Conservation (phyloP, 2,888 invertebrate species). For the Ariolimax columbianus region DNA sequence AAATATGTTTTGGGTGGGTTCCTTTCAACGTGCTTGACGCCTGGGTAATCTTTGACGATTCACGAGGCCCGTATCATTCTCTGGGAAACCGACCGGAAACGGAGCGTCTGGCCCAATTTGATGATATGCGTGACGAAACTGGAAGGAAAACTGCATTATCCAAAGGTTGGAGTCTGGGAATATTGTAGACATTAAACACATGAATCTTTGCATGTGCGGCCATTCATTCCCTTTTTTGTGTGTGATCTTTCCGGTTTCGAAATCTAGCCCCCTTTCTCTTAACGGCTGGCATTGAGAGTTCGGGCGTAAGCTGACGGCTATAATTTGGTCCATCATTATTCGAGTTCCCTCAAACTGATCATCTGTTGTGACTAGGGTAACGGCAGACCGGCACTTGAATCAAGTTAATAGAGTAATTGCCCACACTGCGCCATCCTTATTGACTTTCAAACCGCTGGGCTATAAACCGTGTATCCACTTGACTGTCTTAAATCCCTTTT, state of each 20-base stretch:
- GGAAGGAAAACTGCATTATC: conserved; percentile 19
- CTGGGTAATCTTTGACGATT: neutral
- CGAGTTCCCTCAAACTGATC: neutral
- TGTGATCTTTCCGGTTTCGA: neutral
- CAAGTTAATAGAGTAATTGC: conserved; percentile 43
- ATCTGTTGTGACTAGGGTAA: neutral
- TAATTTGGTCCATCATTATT: conserved; percentile 40
- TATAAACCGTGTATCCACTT: neutral
- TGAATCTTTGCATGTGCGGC: conserved; percentile 11
- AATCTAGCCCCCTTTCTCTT: conserved; percentile 12
- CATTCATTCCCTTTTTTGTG: neutral
- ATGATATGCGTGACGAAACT: conserved; percentile 22
- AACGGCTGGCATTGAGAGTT: neutral
- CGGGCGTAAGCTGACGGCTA: conserved; percentile 19
- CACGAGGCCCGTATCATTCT: conserved; percentile 15
- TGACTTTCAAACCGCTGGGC: neutral
- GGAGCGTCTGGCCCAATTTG: neutral
- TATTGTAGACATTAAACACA: conserved; percentile 16
- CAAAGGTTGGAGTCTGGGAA: neutral
- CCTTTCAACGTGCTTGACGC: neutral
- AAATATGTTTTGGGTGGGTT: neutral
- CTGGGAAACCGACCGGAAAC: neutral
- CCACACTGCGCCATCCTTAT: neutral
- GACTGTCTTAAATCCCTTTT: neutral
- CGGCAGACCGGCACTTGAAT: conserved; percentile 31